A percentile compares a stretch with the other conserved stretches of the same genome.
Conservation (phyloP, 2,888 invertebrate species). For the Actias luna region DNA sequence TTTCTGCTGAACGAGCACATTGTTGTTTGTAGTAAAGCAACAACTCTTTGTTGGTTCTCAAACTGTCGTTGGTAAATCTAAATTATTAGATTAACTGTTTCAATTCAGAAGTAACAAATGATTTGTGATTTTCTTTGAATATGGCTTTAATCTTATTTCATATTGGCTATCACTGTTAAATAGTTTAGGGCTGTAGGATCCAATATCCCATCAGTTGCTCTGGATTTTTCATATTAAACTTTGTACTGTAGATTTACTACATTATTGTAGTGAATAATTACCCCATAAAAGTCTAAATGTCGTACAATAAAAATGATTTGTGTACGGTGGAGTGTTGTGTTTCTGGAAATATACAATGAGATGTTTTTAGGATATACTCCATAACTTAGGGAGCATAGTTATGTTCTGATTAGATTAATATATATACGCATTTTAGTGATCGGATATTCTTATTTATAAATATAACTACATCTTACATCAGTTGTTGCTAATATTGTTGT, state of each 20-base stretch:
- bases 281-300: background rate
- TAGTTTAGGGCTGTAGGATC: background rate
- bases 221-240: background rate
- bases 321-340: background rate
- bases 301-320: background rate
- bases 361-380: too few relatives aligned
- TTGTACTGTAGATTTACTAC: background rate
- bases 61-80: too few relatives aligned
- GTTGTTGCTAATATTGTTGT: too few relatives aligned
- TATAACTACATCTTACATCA: too few relatives aligned
- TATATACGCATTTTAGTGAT: too few relatives aligned
- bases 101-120: background rate
- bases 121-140: background rate
- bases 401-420: too few relatives aligned
- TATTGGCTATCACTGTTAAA: background rate
- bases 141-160: background rate
- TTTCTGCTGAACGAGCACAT: background rate
- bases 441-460: too few relatives aligned
- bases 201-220: background rate
- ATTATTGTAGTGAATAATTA: background rate
- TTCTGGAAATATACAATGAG: background rate
- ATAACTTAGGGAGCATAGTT: too few relatives aligned
- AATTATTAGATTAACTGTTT: background rate
- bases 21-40: background rate
- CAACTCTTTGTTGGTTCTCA: background rate